Base-by-base conservation (phyloP, 2,888 invertebrate species). In the Pristionchus exspectatus region DNA sequence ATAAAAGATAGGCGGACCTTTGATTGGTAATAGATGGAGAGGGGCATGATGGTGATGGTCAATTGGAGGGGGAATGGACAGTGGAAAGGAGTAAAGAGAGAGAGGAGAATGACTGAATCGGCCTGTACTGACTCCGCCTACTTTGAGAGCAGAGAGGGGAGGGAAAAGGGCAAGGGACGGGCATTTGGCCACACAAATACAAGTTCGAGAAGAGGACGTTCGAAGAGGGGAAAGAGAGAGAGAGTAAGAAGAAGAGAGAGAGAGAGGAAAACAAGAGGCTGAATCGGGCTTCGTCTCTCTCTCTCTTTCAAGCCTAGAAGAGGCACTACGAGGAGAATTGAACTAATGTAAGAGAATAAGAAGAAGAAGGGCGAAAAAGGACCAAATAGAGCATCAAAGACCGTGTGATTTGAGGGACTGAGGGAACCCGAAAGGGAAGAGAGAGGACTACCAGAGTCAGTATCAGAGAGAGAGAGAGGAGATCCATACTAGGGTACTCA, bases 271-370 rank as follows among this genome's bases (percentile, higher is more conserved):
- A 83, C 81, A 54, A 50, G 54, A 50, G 81, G 54, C 81, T 24
- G 50, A 83, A n/a, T 54, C 74, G 81, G 81, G 81, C 44, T 33
- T 83, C 44, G 10, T 44, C 44, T 50, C 44, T 30, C 27, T 16
- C 77, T 77, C 33, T 33, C 44, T 44, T n/a, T 30, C 30, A 21
- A 74, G 74, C 30, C 74, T 74, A n/a, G 74, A 74, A 74, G 74
- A 50, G 21, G 81, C 44, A 44, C 33, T 27, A 50, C 16, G 27
- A n/a, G 81, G 2, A 83, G 12, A 83, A 10, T 7, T 14, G 50
- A 83, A 54, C 44, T 83, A 54, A n/a, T n/a, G n/a, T n/a, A n/a
- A 83, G n/a, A 50, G 81, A 83, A 83, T 83, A 33, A 33, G 81
- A 44, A 83, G 18, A 24, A 44, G 24, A 38, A 77, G 30, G 38